Evolutionary conservation across 2,888 invertebrate genomes (phyloP), one percentile per base, ranked within the genome.

Genomic region (Caradrina clavipalpis): DNA sequence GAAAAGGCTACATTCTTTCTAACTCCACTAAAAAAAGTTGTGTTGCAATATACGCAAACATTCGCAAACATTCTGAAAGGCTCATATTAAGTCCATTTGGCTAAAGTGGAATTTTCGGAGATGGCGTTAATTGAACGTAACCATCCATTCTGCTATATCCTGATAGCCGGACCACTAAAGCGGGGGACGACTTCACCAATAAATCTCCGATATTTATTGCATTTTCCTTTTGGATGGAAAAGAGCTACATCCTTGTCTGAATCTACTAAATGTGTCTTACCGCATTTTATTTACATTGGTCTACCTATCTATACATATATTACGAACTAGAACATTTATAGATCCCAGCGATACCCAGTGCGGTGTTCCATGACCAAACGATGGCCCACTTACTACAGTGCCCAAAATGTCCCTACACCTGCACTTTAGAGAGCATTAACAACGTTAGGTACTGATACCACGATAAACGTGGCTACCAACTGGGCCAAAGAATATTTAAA

Each of bases 51-150:
- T 47, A 58, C 39, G 1, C 8, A 35, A 6, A 35, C 35, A 70
- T n/a, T n/a, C n/a, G n/a, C 45, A 71, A 66, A 76, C 59, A 58
- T 31, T 35, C 74, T 68, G 26, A 77, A 77, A 77, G 63, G 50
- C 56, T 73, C 67, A 69, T 65, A 62, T 63, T 68, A 69, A 53
- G 57, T 69, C 62, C 61, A 74, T 73, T 76, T 70, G 60, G 69
- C 45, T 68, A 55, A 63, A 84, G 84, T 76, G 82, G 80, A 78
- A 76, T 60, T 71, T 82, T 75, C 57, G 80, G 69, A 72, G 53
- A 80, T 79, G 76, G 76, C 69, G 69, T 75, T 82, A 82, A 84
- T 82, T 84, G 82, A 79, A 77, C 74, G 80, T 71, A 82, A 82
- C 84, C 76, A 60, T 75, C 77, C 69, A 75, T 80, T 80, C 67